A percentile compares a stretch with the other conserved stretches of the same genome.
Evolutionary conservation across 2,113 vertebrate species (phyloP).

Genomic region (Cyanoderma ruficeps): DNA sequence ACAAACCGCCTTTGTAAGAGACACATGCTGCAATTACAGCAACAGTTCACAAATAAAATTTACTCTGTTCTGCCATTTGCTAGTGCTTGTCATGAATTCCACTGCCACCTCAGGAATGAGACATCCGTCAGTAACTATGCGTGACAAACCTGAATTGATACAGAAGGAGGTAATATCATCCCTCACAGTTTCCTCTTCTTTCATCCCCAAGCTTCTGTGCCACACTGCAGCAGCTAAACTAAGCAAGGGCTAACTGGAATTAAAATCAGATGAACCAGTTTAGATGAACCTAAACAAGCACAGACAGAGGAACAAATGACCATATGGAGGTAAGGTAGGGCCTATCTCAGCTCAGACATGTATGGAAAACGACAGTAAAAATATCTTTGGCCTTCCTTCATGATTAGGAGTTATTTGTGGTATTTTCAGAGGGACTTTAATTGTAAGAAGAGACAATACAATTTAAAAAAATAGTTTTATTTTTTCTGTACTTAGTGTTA

Average conservation of each 20-base stretch:
- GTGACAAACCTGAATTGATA: neutral
- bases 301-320: neutral
- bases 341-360: neutral
- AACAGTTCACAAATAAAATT: neutral
- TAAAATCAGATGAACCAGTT: neutral
- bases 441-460: neutral
- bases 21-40: neutral
- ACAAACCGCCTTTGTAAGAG: neutral
- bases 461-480: slow-evolving; percentile 44
- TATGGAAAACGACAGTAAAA: neutral
- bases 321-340: neutral
- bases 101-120: neutral
- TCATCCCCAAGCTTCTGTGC: neutral
- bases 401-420: neutral
- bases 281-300: neutral
- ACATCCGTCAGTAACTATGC: neutral
- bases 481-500: neutral
- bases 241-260: neutral
- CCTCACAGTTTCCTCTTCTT: neutral
- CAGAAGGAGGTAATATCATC: neutral
- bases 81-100: neutral
- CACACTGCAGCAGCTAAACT: neutral
- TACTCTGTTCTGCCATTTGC: neutral
- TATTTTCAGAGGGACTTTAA: neutral
- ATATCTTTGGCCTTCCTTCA: neutral